Evolutionary conservation across 2,113 vertebrate species (phyloP).

Genomic region (Tretioscincus oriximinensis): DNA sequence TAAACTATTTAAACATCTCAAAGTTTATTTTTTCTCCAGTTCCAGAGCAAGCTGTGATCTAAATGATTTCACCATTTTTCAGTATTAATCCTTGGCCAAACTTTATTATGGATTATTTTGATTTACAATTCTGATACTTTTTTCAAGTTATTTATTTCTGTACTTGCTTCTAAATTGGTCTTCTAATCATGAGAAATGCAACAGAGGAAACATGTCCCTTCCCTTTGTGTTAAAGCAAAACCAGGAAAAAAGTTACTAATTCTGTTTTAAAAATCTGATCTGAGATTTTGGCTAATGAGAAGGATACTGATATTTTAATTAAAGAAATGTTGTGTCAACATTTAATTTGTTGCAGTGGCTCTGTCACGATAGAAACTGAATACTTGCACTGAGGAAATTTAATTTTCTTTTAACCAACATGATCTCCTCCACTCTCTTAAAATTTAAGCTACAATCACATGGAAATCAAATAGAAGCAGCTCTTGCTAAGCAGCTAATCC

Average conservation of each 20-base stretch:
- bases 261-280: not conserved
- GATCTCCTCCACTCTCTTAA: not conserved
- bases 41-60: not conserved
- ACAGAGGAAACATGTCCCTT: not conserved
- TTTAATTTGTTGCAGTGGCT: slow-evolving; percentile 10
- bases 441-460: not conserved
- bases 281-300: not conserved
- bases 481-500: no score
- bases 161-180: not conserved
- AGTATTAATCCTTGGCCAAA: not conserved
- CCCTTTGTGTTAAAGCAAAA: not conserved
- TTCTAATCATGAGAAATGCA: not conserved
- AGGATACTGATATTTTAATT: no score
- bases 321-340: no score
- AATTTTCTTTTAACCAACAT: not conserved
- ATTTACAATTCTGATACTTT: not conserved
- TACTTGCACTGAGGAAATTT: slow-evolving; percentile 1
- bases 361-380: slow-evolving; percentile 31
- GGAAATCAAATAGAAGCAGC: no score
- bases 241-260: not conserved
- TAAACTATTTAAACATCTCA: no score
- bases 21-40: no score
- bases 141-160: not conserved
- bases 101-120: not conserved
- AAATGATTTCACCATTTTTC: not conserved